Evolutionary conservation across 37 sponge, comb jelly and placozoan genomes (phyloP), one percentile per base, ranked within the genome.

Genomic region (Beroe forskalii): DNA sequence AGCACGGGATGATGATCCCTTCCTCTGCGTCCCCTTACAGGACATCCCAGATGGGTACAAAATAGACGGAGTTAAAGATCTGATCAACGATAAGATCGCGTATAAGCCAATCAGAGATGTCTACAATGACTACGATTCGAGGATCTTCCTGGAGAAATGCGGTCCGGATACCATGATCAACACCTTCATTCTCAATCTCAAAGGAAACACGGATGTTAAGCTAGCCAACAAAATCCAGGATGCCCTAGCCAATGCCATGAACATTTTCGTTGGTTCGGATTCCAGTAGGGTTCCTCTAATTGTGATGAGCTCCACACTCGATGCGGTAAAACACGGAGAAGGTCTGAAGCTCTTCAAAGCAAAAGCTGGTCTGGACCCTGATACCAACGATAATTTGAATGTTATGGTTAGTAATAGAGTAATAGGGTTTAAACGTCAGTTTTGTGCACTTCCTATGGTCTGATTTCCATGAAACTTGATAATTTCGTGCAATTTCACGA

Each of bases 121-220:
- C 14, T 63, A n/a, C 25, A 3, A n/a, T 23, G 14, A 20, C 66
- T 27, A 63, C 20, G 66, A 6, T 4, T 24, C 66, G 6, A 63
- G 25, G 66, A 30, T 27, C 24, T 63, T 63, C 66, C 66, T 63
- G 3, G 2, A 3, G 2, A 3, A n/a, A 6, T 63, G 66, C 25
- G 66, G 66, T 3, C 66, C 66, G 20, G 66, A 63, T 63, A 63
- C 66, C 14, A 17, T 17, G 66, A 63, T 63, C 24, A 63, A 63
- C n/a, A 63, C 66, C 2, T 63, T 63, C 24, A 3, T 63, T 24
- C 28, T 63, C 6, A 63, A 63, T 17, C 25, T 63, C 66, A 63
- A 63, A 17, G n/a, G n/a, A 4, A 63, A 17, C 66, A 63, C 20
- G 4, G 66, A 63, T 20, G 66, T 63, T 20, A 20, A 8, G 25